Base-by-base conservation (phyloP, 1,140 invertebrate genomes). In the Drosophila santomea region DNA sequence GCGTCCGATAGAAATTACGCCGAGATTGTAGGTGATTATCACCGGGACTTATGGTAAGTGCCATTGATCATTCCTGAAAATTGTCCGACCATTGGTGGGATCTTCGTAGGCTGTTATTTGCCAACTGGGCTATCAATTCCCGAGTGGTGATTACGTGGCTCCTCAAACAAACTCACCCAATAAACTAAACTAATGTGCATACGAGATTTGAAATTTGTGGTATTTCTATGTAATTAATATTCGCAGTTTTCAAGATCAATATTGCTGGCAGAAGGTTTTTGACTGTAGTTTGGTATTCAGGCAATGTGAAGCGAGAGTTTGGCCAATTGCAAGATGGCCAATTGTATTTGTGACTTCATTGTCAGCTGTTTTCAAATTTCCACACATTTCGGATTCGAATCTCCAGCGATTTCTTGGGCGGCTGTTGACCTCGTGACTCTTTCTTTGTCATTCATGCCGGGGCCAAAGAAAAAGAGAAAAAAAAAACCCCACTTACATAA, bases 1-100 rank as follows among this genome's bases (percentile, higher is more conserved):
- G 66, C 17, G 15, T 47, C 23, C 25, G 14, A 50, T 50, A 36
- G 64, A 71, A 71, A 71, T 71, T 71, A 69, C 51, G 28, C 20
- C 52, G 36, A 71, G 66, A 71, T 71, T 57, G 45, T 28, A 44
- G 38, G 51, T 71, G 68, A 72, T 71, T 71, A 72, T 72, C 52
- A 28, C 68, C 52, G 64, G 64, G 67, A 25, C 55, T 71, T 48
- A 39, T 69, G 67, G 41, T 48, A 47, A 69, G 48, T 68, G 63
- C 32, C 41, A 56, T 47, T 47, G 67, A 69, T 69, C 64, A 69
- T 69, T 69, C 41, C 48, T 23, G 63, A 41, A 68, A 69, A 38
- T 38, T n/a, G 28, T 15, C 62, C 4, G 59, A 67, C 35, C 44
- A 41, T n/a, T 35, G 45, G n/a, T 43, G 59, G 64, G 36, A 67